A percentile compares a stretch with the other conserved stretches of the same genome.
Conservation (phyloP, 2,797 vertebrate genomes). For the Poeciliopsis presidionis region DNA sequence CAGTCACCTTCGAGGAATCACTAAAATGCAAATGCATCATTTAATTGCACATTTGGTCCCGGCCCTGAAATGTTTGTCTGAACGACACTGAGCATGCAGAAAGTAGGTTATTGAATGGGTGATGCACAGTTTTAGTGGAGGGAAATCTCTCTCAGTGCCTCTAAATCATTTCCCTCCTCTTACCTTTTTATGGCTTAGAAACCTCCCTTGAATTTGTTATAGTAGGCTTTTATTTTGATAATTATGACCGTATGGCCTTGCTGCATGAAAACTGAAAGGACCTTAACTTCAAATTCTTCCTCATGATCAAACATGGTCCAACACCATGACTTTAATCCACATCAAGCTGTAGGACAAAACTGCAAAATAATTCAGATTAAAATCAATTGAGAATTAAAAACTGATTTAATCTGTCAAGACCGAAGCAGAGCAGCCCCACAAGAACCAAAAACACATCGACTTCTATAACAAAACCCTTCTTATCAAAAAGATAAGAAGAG, state of each 20-base stretch:
- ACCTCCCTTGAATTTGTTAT: slow-evolving; percentile 24
- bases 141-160: slow-evolving; percentile 31
- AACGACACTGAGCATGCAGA: slow-evolving; percentile 37
- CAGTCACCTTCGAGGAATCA: slow-evolving; percentile 26
- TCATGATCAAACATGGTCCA: neutral
- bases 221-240: neutral
- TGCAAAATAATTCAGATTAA: slow-evolving; percentile 66
- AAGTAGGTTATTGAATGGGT: slow-evolving; percentile 52
- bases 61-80: slow-evolving; percentile 27
- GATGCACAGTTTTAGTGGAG: slow-evolving; percentile 45
- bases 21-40: slow-evolving; percentile 50
- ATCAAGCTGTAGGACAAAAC: slow-evolving; percentile 39
- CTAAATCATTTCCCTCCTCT: slow-evolving; percentile 3
- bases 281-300: neutral
- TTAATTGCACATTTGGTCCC: slow-evolving; percentile 42
- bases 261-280: neutral
- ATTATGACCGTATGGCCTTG: no score
- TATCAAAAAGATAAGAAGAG: neutral
- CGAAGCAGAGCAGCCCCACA: neutral
- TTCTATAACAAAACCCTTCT: neutral
- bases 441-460: neutral
- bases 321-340: slow-evolving; percentile 20
- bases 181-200: slow-evolving; percentile 33
- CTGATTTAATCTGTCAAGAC: slow-evolving; percentile 22
- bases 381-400: neutral